phyloP scores from a whole-genome alignment of 2,797 vertebrate genomes.

The Ciconia nigra region DNA sequence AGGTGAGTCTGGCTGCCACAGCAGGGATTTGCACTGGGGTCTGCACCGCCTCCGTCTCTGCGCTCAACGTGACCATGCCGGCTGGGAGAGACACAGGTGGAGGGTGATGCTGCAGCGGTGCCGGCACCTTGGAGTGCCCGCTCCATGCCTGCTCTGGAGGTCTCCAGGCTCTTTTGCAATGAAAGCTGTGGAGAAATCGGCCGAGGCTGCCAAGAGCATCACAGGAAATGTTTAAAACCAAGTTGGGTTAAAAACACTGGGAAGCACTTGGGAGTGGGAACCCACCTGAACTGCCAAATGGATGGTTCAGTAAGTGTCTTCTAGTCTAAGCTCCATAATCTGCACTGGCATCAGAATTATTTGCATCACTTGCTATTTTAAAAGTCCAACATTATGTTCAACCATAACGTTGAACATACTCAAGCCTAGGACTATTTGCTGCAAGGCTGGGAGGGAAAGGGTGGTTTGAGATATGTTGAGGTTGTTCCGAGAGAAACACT shows the following conservation, averaged over 20 bases:
- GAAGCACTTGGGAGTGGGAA: background rate
- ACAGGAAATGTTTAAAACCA: background rate
- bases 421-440: background rate
- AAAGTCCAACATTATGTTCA: background rate
- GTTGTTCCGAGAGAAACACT: background rate
- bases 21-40: background rate
- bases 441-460: background rate
- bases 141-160: background rate
- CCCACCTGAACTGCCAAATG: background rate
- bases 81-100: background rate
- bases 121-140: background rate
- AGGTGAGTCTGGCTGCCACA: background rate
- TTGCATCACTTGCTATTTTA: background rate
- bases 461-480: background rate
- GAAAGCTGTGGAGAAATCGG: background rate
- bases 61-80: accelerated
- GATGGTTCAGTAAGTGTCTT: background rate
- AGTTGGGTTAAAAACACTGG: background rate
- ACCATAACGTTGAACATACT: background rate
- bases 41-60: background rate
- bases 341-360: background rate
- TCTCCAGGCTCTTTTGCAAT: background rate
- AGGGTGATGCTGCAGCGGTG: background rate
- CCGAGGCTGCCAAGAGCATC: background rate
- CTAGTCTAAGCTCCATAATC: background rate